Evolutionary conservation across 1,140 invertebrate species (phyloP).

Genomic region (Drosophila baimaii): DNA sequence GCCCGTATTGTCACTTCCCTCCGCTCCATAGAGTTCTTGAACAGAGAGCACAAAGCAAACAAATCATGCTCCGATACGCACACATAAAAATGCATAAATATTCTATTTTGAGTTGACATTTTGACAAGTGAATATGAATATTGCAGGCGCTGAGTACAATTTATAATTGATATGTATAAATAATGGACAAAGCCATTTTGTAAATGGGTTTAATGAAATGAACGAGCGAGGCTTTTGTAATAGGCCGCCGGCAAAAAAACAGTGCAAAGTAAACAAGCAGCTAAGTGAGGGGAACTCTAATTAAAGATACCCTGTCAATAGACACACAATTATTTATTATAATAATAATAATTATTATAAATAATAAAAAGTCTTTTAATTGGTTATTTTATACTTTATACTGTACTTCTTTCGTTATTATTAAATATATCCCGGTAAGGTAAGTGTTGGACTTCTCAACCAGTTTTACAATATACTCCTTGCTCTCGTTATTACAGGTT

Average conservation of each 20-base stretch:
- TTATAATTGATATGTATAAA: constrained; percentile 65
- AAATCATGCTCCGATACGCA: constrained; percentile 34
- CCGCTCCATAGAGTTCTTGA: constrained; percentile 47
- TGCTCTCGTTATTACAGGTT: background rate
- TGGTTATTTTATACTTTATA: too few species aligned
- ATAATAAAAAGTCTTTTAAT: too few species aligned
- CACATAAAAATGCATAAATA: constrained; percentile 74
- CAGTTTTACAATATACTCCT: background rate
- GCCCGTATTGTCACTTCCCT: constrained; percentile 38
- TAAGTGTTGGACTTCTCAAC: too few species aligned
- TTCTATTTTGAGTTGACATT: constrained; percentile 75
- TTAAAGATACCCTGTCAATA: background rate
- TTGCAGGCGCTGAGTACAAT: constrained; percentile 54
- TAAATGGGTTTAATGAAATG: constrained; percentile 56
- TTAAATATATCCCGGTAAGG: too few species aligned
- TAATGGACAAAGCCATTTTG: constrained; percentile 49
- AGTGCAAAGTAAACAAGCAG: constrained; percentile 5
- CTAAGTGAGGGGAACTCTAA: background rate
- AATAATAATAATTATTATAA: background rate
- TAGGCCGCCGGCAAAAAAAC: constrained; percentile 19
- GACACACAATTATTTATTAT: background rate
- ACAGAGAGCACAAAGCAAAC: constrained; percentile 47
- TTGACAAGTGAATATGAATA: constrained; percentile 81
- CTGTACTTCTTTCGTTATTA: too few species aligned
- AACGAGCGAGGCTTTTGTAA: constrained; percentile 33